Evolutionary conservation across 2,888 invertebrate species (phyloP).

Genomic region (Sicus ferrugineus): DNA sequence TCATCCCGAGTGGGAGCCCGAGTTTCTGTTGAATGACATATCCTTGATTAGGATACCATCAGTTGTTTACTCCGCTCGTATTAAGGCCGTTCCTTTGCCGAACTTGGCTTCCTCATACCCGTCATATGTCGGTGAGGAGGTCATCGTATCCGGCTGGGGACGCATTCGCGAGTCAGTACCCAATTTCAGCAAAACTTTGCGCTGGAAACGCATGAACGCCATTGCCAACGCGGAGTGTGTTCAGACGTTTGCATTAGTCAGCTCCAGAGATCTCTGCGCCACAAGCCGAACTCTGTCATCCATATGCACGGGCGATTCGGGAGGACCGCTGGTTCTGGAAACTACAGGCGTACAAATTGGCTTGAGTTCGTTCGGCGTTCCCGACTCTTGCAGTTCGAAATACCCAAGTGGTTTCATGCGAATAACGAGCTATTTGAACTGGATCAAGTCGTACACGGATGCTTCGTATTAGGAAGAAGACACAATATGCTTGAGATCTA

Average conservation of each 20-base stretch:
- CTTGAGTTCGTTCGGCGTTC: slow-evolving; percentile 53
- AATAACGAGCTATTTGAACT: slow-evolving; percentile 44
- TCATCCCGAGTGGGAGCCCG: slow-evolving; percentile 56
- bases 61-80: background rate
- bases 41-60: slow-evolving; percentile 58
- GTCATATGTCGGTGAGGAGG: slow-evolving; percentile 42
- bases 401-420: slow-evolving; percentile 54
- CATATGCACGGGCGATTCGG: slow-evolving; percentile 58
- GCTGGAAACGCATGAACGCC: slow-evolving; percentile 43
- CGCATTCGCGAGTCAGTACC: slow-evolving; percentile 39
- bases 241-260: slow-evolving; percentile 41
- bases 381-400: slow-evolving; percentile 50
- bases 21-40: slow-evolving; percentile 59
- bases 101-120: slow-evolving; percentile 32
- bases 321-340: slow-evolving; percentile 52
- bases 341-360: slow-evolving; percentile 44
- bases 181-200: slow-evolving; percentile 43
- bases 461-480: no score
- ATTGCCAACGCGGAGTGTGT: slow-evolving; percentile 47
- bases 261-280: slow-evolving; percentile 45
- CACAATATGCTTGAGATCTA: no score
- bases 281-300: slow-evolving; percentile 47
- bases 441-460: slow-evolving; percentile 44
- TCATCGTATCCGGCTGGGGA: slow-evolving; percentile 57
- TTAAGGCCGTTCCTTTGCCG: slow-evolving; percentile 43